A percentile compares a stretch with the other conserved stretches of the same genome.
phyloP scores from a whole-genome alignment of 2,888 invertebrate genomes.

The Ischnura elegans region DNA sequence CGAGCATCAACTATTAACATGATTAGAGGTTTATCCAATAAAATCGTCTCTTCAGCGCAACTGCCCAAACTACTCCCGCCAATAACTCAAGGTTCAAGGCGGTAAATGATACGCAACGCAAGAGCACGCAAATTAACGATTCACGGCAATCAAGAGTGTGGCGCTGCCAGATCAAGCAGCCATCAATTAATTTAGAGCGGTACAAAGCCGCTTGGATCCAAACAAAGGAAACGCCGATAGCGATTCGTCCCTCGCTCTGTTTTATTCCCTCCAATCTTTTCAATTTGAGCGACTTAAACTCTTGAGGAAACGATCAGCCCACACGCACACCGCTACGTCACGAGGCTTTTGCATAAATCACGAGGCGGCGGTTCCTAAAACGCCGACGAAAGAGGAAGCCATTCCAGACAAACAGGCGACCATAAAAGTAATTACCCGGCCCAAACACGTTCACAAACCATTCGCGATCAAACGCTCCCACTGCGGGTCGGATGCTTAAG shows the following conservation, averaged over 20 bases:
- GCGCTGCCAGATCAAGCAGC: background rate
- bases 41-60: too few species aligned
- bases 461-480: background rate
- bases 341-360: conserved; percentile 11
- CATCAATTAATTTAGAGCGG: background rate
- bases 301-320: background rate
- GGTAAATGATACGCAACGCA: too few species aligned
- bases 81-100: too few species aligned
- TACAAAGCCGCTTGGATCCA: background rate
- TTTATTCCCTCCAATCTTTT: background rate
- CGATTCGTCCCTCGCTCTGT: background rate
- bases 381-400: background rate
- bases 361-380: background rate
- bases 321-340: background rate
- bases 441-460: background rate
- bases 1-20: too few species aligned
- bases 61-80: too few species aligned
- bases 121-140: background rate
- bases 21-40: too few species aligned
- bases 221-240: background rate
- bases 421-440: conserved; percentile 3
- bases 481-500: background rate
- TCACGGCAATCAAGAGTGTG: background rate
- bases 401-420: background rate
- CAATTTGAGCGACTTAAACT: background rate